Conservation (phyloP, 2,888 invertebrate species). For the Rhimphoctona megacephalus region DNA sequence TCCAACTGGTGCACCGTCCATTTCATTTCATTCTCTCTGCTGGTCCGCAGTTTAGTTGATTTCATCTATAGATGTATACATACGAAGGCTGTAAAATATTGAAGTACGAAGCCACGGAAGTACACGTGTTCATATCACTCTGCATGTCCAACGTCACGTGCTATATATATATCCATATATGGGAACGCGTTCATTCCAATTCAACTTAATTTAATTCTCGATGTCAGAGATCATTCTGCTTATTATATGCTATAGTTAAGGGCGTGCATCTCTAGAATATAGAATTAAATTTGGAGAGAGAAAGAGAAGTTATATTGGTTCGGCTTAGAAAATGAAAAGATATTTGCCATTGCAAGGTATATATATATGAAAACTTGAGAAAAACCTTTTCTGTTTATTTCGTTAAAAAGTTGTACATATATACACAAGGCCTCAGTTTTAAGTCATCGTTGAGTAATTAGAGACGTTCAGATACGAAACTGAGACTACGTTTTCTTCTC, state of each 20-base stretch:
- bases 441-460: conserved; percentile 53
- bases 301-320: not conserved
- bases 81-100: not conserved
- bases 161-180: conserved; percentile 12
- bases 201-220: conserved; percentile 42
- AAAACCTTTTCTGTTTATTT: not conserved
- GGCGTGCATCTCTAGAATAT: not conserved
- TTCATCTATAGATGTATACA: not conserved
- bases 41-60: conserved; percentile 28
- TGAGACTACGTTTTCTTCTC: conserved; percentile 7
- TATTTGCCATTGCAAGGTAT: not conserved
- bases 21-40: conserved; percentile 51
- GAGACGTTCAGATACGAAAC: conserved; percentile 1
- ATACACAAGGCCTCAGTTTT: not conserved
- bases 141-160: conserved; percentile 13
- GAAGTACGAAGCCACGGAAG: conserved; percentile 22
- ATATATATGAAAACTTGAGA: not conserved
- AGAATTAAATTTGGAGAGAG: conserved; percentile 7
- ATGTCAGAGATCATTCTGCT: conserved; percentile 21
- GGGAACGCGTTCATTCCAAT: conserved; percentile 37
- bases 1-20: conserved; percentile 41
- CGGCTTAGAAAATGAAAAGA: not conserved
- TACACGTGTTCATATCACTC: conserved; percentile 41
- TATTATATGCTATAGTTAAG: not conserved
- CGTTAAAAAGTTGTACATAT: not conserved